Conservation (phyloP, 1,140 invertebrate species). For the Spodoptera litura region DNA sequence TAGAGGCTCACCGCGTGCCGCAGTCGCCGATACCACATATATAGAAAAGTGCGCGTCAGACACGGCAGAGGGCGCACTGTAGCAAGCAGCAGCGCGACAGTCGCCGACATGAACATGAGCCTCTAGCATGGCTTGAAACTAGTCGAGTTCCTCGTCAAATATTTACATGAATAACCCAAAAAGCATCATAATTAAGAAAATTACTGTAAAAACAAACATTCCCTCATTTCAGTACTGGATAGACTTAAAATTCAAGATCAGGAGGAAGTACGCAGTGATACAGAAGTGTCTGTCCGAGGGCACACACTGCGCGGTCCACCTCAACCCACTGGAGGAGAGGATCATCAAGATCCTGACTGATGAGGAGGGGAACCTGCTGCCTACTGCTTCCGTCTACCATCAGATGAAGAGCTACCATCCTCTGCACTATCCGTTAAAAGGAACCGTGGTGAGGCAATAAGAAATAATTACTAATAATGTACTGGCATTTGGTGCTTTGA, state of each 20-base stretch:
- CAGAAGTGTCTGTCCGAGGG: conserved; percentile 39
- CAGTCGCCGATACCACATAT: too few species aligned
- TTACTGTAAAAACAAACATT: background rate
- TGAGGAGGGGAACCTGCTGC: conserved; percentile 43
- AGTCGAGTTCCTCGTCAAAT: too few species aligned
- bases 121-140: too few species aligned
- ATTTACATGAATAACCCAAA: too few species aligned
- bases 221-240: conserved; percentile 41
- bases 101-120: too few species aligned
- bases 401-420: conserved; percentile 18
- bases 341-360: conserved; percentile 46
- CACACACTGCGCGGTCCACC: conserved; percentile 18
- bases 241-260: conserved; percentile 43
- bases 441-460: background rate
- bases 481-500: too few species aligned
- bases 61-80: too few species aligned
- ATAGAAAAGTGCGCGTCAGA: too few species aligned
- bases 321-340: conserved; percentile 30
- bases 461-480: background rate
- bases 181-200: too few species aligned
- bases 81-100: too few species aligned
- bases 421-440: background rate
- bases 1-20: too few species aligned
- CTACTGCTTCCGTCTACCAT: conserved; percentile 4
- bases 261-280: conserved; percentile 38